These are phyloP conservation scores for Calameuta pallipes DNA, from an alignment of 2,888 invertebrate species.

Conservation along the genomic window DNA sequence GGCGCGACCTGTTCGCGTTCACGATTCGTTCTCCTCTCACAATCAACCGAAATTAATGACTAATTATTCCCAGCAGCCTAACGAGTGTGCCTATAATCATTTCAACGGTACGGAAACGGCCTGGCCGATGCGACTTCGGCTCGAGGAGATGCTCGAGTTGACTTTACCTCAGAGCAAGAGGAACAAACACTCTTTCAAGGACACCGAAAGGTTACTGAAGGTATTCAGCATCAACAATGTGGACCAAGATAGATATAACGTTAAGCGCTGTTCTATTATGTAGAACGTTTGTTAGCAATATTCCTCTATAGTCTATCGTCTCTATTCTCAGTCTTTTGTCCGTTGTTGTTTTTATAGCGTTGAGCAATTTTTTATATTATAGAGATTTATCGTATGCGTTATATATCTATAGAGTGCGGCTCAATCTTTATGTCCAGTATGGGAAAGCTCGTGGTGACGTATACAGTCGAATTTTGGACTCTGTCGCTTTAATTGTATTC, in stretches of 20 bases:
- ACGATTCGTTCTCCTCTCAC: slow-evolving; percentile 48
- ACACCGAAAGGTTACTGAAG: slow-evolving; percentile 62
- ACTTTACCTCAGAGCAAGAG: slow-evolving; percentile 46
- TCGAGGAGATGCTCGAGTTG: slow-evolving; percentile 59
- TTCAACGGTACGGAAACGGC: slow-evolving; percentile 22
- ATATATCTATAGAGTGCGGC: neutral
- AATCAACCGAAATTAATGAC: slow-evolving; percentile 37
- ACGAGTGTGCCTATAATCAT: slow-evolving; percentile 6
- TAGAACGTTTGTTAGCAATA: slow-evolving; percentile 30
- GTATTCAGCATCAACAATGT: slow-evolving; percentile 63
- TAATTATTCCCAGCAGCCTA: slow-evolving; percentile 15
- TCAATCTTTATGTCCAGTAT: neutral
- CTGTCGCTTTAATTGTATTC: neutral
- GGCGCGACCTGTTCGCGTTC: slow-evolving; percentile 58
- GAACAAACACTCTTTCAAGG: slow-evolving; percentile 50
- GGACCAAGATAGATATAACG: slow-evolving; percentile 64
- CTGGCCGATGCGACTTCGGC: slow-evolving; percentile 51
- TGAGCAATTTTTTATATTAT: neutral
- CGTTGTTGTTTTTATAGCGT: neutral
- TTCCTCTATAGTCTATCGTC: neutral
- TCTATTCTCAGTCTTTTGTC: neutral
- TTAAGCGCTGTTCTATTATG: slow-evolving; percentile 62
- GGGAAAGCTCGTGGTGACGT: neutral
- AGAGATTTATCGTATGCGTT: neutral
- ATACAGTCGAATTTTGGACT: neutral